These are phyloP conservation scores for Sinosuthora webbiana DNA, from an alignment of 2,113 vertebrate species.

Conservation along the genomic window DNA sequence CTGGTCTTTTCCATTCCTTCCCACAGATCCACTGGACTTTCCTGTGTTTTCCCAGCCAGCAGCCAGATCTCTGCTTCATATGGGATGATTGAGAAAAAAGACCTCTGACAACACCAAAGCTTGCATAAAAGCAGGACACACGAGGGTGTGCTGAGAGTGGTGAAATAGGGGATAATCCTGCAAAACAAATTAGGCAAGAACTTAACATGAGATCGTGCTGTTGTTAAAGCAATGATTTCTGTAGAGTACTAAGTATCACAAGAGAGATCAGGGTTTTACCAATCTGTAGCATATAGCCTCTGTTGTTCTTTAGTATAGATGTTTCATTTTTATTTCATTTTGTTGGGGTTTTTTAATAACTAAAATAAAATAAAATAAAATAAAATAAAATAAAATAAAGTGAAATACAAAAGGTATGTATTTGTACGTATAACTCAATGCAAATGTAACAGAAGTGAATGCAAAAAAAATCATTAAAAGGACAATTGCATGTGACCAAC, in stretches of 20 bases:
- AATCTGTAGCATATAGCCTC: not conserved
- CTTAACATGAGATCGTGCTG: not conserved
- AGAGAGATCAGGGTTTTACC: not conserved
- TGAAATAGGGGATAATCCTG: not conserved
- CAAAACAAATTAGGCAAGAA: not conserved
- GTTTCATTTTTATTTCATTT: not conserved
- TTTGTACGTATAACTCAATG: not conserved
- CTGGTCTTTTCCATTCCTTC: not conserved
- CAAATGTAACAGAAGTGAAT: not conserved
- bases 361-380: not conserved
- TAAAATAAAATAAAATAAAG: not conserved
- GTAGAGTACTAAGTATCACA: not conserved
- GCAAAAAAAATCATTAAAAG: not conserved
- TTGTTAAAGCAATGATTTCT: not conserved
- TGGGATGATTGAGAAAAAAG: not conserved
- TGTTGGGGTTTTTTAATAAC: not conserved
- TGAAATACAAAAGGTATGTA: not conserved
- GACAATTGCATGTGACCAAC: not conserved
- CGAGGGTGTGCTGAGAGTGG: rapidly evolving
- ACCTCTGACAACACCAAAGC: not conserved
- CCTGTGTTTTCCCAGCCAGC: not conserved
- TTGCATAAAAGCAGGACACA: not conserved
- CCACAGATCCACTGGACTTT: not conserved
- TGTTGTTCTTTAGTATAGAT: not conserved
- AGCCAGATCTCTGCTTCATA: not conserved